Conservation (phyloP, 2,888 invertebrate genomes). For the Lucinisca nassula region DNA sequence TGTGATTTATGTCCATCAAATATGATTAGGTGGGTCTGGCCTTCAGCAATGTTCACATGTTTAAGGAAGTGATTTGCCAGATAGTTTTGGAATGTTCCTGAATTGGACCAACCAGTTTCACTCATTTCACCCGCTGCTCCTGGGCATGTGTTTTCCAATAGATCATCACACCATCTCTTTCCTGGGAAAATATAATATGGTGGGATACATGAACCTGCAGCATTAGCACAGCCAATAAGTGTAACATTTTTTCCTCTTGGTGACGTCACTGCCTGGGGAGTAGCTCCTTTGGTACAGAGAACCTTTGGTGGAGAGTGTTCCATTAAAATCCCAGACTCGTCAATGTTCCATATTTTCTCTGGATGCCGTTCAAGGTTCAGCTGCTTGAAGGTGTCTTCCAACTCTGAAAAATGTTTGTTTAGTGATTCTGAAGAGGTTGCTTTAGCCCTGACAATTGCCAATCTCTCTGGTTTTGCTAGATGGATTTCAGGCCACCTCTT, state of each 20-base stretch:
- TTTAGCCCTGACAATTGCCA: slow-evolving; percentile 45
- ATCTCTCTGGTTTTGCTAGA: slow-evolving; percentile 32
- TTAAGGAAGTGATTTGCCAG: slow-evolving; percentile 36
- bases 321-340: slow-evolving; percentile 37
- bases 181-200: slow-evolving; percentile 60
- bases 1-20: slow-evolving; percentile 60
- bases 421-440: slow-evolving; percentile 25
- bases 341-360: slow-evolving; percentile 50
- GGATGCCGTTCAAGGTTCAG: slow-evolving; percentile 22
- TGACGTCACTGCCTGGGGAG: slow-evolving; percentile 39
- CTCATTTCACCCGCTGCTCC: slow-evolving; percentile 38
- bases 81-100: slow-evolving; percentile 24
- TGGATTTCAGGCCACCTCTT: slow-evolving; percentile 28
- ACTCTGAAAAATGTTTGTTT: slow-evolving; percentile 28
- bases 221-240: slow-evolving; percentile 49
- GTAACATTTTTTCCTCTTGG: slow-evolving; percentile 40
- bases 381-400: not conserved
- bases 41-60: slow-evolving; percentile 4
- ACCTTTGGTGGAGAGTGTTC: slow-evolving; percentile 37
- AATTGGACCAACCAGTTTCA: slow-evolving; percentile 50
- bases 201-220: slow-evolving; percentile 40
- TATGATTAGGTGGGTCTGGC: slow-evolving; percentile 26
- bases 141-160: slow-evolving; percentile 18
- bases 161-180: slow-evolving; percentile 28
- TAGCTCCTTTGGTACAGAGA: slow-evolving; percentile 27